Evolutionary conservation across 2,113 vertebrate genomes (phyloP).

Genomic region (Onychostoma macrolepis): DNA sequence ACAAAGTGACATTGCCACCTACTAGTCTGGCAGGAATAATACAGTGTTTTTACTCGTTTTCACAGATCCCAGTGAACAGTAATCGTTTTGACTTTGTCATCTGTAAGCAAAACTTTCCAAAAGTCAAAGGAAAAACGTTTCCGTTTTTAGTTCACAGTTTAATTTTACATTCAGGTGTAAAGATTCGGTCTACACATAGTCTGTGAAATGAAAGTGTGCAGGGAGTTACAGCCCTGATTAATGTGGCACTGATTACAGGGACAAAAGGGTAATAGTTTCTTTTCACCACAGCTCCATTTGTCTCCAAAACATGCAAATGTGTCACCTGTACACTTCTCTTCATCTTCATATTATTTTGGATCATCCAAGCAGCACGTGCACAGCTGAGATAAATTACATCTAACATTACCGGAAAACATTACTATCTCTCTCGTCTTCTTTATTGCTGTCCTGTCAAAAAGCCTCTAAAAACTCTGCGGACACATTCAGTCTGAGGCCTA

Average conservation of each 20-base stretch:
- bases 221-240: not conserved
- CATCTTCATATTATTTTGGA: not conserved
- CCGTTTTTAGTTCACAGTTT: not conserved
- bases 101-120: not conserved
- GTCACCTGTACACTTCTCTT: not conserved
- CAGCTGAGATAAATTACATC: not conserved
- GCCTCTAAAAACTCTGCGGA: not conserved
- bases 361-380: not conserved
- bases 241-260: not conserved
- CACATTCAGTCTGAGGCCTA: conserved; percentile 62
- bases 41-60: not conserved
- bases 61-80: not conserved
- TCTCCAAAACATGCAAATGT: conserved; percentile 7
- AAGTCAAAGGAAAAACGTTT: not conserved
- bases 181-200: not conserved
- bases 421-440: not conserved
- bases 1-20: too few relatives aligned
- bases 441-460: conserved; percentile 1
- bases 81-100: not conserved
- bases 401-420: not conserved
- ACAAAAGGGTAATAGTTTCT: not conserved
- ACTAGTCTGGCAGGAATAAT: not conserved
- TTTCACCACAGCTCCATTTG: not conserved
- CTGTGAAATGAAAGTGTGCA: not conserved
- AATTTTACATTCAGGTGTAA: not conserved